Percentiles rank a stretch among this genome's conserved stretches.
Conservation (phyloP, 2,888 invertebrate species). For the Perithous albicinctus region DNA sequence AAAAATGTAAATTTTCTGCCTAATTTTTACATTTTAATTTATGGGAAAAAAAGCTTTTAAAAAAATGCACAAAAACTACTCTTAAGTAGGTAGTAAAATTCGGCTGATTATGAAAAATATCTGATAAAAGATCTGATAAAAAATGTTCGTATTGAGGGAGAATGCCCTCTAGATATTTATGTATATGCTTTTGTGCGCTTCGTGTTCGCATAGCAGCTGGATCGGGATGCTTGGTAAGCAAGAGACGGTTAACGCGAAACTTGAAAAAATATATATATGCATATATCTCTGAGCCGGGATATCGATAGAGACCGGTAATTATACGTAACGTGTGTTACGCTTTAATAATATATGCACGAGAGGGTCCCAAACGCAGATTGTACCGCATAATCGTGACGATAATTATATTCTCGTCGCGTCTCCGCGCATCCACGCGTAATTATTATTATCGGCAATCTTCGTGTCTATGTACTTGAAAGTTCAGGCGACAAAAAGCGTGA, state of each 20-base stretch:
- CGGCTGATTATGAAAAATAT: too few species aligned
- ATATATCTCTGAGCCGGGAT: conserved; percentile 23
- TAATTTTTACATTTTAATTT: too few species aligned
- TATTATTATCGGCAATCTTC: conserved; percentile 3
- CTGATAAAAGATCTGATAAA: too few species aligned
- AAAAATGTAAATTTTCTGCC: too few species aligned
- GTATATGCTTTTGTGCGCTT: neutral
- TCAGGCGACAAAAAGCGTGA: conserved; percentile 17
- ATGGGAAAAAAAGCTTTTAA: too few species aligned
- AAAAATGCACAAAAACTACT: too few species aligned
- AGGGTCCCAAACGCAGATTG: neutral
- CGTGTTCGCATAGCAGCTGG: conserved; percentile 10
- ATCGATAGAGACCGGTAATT: conserved; percentile 58
- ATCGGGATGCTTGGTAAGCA: conserved; percentile 20
- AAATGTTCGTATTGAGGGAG: too few species aligned
- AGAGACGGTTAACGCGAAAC: conserved; percentile 40
- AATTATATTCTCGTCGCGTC: conserved; percentile 47
- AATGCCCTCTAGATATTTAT: too few species aligned
- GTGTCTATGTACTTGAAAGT: conserved; percentile 12
- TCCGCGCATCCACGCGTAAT: conserved; percentile 41
- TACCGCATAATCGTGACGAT: conserved; percentile 34
- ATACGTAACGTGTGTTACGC: conserved; percentile 44
- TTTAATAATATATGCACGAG: conserved; percentile 40
- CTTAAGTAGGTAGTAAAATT: too few species aligned
- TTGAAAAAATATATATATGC: too few species aligned